Evolutionary conservation across 2,888 invertebrate species (phyloP).

Genomic region (Osmoderma eremita): DNA sequence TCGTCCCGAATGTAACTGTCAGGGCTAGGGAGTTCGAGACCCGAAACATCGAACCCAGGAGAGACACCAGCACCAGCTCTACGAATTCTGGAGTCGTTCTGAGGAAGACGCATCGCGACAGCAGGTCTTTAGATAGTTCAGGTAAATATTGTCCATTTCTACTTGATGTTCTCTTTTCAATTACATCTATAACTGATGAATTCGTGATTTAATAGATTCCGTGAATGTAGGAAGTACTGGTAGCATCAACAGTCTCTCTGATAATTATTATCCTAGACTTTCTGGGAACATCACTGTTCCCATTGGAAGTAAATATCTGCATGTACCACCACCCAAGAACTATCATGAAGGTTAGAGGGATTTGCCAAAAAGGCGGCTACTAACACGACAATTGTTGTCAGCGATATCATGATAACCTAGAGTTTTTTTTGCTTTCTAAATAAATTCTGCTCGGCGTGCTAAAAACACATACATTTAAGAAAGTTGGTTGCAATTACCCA

Average conservation of each 20-base stretch:
- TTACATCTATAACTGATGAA: slow-evolving; percentile 38
- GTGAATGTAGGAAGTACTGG: slow-evolving; percentile 62
- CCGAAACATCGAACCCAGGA: slow-evolving; percentile 61
- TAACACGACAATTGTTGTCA: slow-evolving; percentile 24
- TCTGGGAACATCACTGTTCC: slow-evolving; percentile 82
- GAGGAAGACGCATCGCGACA: slow-evolving; percentile 64
- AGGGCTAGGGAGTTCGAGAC: slow-evolving; percentile 79
- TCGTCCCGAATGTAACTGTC: slow-evolving; percentile 80
- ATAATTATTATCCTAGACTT: slow-evolving; percentile 63
- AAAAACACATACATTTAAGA: no score
- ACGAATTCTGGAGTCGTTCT: slow-evolving; percentile 50
- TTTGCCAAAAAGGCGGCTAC: slow-evolving; percentile 16
- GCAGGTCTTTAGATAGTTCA: slow-evolving; percentile 67
- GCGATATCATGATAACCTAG: slow-evolving; percentile 19
- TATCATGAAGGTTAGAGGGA: slow-evolving; percentile 60
- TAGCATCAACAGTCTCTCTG: slow-evolving; percentile 66
- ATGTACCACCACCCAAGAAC: slow-evolving; percentile 79
- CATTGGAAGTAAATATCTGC: slow-evolving; percentile 81
- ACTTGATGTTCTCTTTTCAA: slow-evolving; percentile 17
- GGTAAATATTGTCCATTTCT: slow-evolving; percentile 58
- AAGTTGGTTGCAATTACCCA: no score
- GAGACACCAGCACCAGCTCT: slow-evolving; percentile 55
- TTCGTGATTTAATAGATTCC: slow-evolving; percentile 24
- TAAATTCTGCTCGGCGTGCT: no score
- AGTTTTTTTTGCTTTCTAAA: no score